Evolutionary conservation across 2,888 invertebrate species (phyloP), one percentile per base, ranked within the genome.

Genomic region (Drosophila nr. perissopoda): DNA sequence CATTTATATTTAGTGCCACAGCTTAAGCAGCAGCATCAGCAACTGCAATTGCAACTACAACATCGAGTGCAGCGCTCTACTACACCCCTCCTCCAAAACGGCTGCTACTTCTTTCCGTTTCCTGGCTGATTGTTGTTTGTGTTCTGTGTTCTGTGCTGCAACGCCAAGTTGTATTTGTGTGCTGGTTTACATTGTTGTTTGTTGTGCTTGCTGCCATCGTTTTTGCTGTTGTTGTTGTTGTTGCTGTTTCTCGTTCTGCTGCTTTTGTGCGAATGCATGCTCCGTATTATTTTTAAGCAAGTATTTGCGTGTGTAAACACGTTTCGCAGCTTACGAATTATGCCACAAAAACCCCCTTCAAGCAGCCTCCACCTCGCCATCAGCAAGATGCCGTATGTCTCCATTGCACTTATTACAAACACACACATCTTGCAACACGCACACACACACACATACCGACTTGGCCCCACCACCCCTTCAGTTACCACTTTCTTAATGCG

Each of bases 301-400:
- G 78, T 83, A 82, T 87, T 90, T 91, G 79, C 89, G 87, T 82
- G 85, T 88, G 82, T 82, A 79, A 87, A 85, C 91, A 91, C 91
- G 91, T 91, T 91, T 82, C 77, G 66, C 75, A 83, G 87, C 89
- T 90, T 88, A 90, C 82, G 81, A 83, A 82, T 81, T 85, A 83
- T 83, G 74, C 67, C 60, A 31, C 69, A 59, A 60, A 57, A 61
- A 46, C 51, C 51, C 56, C 51, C 52, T 38, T 33, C 13, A 5
- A 10, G 13, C 11, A 21, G 16, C 54, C 13, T 6, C 11, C 25
- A 2, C 31, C 56, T 18, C 48, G 16, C 52, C 31, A 25, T 16
- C 31, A 25, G 42, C 40, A 49, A 54, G 57, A 16, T 54, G 67
- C 61, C 42, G 59, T 29, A 58, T 62, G 66, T 73, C 64, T 60